These are phyloP conservation scores for Epinotia demarniana DNA, from an alignment of 2,888 invertebrate species.

Conservation along the genomic window DNA sequence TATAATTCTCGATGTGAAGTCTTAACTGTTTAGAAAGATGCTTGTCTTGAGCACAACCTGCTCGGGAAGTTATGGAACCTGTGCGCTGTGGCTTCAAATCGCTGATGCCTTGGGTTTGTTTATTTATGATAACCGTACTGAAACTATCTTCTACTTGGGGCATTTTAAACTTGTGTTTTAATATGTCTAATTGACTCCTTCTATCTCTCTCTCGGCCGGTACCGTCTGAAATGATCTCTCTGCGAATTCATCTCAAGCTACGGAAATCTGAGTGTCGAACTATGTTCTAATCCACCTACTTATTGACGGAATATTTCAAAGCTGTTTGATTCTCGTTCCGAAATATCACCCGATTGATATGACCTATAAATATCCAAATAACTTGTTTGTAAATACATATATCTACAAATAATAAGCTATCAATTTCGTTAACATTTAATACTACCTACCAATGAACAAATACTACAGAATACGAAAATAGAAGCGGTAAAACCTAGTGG, in stretches of 20 bases:
- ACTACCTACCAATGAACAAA: neutral
- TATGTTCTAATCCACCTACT: neutral
- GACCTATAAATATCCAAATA: neutral
- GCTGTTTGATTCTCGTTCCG: neutral
- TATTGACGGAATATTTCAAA: neutral
- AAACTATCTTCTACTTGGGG: neutral
- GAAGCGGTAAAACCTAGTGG: neutral
- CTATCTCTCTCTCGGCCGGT: neutral
- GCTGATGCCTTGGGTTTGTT: slow-evolving; percentile 20
- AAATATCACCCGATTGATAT: neutral
- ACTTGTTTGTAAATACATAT: neutral
- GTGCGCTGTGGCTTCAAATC: slow-evolving; percentile 12
- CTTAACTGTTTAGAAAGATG: slow-evolving; percentile 75
- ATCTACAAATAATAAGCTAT: neutral
- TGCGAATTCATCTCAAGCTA: neutral
- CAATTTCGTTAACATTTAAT: neutral
- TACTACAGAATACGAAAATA: neutral
- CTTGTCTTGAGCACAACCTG: slow-evolving; percentile 69
- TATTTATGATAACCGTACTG: neutral
- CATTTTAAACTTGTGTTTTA: neutral
- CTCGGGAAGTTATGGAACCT: slow-evolving; percentile 60
- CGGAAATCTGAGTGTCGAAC: neutral
- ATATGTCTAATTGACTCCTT: neutral
- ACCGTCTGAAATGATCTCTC: neutral
- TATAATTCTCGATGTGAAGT: slow-evolving; percentile 57